Conservation (phyloP, 2,113 vertebrate species). For the Tor tambroides region DNA sequence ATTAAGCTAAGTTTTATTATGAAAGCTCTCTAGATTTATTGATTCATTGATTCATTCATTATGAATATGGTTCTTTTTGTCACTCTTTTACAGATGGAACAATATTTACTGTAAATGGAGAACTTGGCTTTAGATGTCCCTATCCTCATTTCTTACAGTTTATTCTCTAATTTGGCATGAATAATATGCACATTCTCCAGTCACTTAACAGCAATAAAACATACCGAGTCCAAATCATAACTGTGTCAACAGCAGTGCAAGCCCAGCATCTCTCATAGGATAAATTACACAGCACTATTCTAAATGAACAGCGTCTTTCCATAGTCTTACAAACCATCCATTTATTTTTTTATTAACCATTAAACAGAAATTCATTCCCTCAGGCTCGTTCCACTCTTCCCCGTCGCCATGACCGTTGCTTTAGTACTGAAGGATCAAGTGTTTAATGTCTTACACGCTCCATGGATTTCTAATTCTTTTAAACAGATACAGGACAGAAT, state of each 20-base stretch:
- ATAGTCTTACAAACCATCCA: neutral
- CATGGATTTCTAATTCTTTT: constrained; percentile 14
- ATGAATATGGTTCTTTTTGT: neutral
- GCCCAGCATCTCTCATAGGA: constrained; percentile 30
- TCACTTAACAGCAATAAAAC: constrained; percentile 14
- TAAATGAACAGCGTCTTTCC: constrained; percentile 1
- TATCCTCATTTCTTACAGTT: neutral
- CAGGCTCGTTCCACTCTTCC: neutral
- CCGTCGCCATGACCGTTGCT: neutral
- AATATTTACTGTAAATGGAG: neutral
- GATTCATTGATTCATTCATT: too few relatives aligned
- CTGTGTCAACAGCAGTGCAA: constrained; percentile 23
- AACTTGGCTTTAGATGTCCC: neutral
- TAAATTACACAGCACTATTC: constrained; percentile 5
- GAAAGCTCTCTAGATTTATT: neutral
- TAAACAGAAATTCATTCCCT: neutral
- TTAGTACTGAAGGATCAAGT: constrained; percentile 21
- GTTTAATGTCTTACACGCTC: neutral
- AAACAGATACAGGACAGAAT: neutral
- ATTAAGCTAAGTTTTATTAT: neutral
- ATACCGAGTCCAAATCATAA: constrained; percentile 6
- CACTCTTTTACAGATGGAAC: neutral
- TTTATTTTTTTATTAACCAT: constrained; percentile 31
- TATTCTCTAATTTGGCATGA: constrained; percentile 22
- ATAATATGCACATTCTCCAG: constrained; percentile 4